Percentiles rank a stretch among this genome's conserved stretches.
These are phyloP conservation scores for Ovibos moschatus DNA, from an alignment of 2,113 vertebrate genomes.

Conservation along the genomic window DNA sequence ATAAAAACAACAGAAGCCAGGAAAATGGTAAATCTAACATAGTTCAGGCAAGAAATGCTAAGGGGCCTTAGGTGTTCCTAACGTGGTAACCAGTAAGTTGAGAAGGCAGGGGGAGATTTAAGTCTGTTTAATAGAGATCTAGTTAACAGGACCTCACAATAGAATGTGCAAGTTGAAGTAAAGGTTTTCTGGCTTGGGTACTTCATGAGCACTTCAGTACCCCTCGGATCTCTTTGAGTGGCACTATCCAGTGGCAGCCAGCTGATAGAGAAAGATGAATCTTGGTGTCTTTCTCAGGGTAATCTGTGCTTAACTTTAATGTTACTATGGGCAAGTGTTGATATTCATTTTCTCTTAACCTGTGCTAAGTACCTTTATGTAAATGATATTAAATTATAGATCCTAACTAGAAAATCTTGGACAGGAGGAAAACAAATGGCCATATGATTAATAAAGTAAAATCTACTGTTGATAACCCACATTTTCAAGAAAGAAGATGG, in stretches of 20 bases:
- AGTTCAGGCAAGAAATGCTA: not conserved
- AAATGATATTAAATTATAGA: not conserved
- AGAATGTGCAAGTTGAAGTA: not conserved
- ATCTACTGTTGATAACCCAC: not conserved
- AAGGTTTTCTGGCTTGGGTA: not conserved
- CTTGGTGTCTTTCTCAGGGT: not conserved
- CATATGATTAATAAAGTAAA: not conserved
- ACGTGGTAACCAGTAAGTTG: not conserved
- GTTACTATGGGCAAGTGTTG: not conserved
- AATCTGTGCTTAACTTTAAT: not conserved
- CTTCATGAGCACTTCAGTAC: not conserved
- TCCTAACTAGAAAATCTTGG: not conserved
- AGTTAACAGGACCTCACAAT: not conserved
- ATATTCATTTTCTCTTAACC: not conserved
- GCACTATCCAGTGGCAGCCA: not conserved
- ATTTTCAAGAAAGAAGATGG: constrained; percentile 6
- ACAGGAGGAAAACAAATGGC: not conserved
- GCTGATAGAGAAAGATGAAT: not conserved
- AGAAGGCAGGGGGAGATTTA: not conserved
- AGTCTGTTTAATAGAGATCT: not conserved
- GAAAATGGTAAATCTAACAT: not conserved
- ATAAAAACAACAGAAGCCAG: not conserved
- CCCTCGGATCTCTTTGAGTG: not conserved
- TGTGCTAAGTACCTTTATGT: not conserved
- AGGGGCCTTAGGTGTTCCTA: not conserved